Percentiles rank a stretch among this genome's conserved stretches.
These are phyloP conservation scores for Lucifuga dentata DNA, from an alignment of 2,113 vertebrate species.

Conservation along the genomic window DNA sequence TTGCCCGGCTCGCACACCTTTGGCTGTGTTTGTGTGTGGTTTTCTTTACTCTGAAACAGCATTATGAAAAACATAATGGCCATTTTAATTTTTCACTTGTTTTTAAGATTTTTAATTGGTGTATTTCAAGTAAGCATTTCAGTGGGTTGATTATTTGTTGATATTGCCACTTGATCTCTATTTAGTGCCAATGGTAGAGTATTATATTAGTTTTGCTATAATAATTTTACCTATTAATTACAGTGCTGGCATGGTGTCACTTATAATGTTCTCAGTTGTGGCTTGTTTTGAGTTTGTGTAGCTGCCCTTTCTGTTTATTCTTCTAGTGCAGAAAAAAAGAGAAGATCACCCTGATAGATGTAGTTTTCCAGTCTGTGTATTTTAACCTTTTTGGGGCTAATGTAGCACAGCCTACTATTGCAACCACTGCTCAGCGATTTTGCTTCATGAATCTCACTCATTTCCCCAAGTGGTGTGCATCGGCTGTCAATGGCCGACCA, in stretches of 20 bases:
- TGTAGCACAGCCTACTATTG: constrained; percentile 42
- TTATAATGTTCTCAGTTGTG: too few relatives aligned
- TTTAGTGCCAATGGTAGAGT: too few relatives aligned
- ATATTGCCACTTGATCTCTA: too few relatives aligned
- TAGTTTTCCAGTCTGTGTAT: constrained; percentile 2
- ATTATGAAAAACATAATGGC: neutral
- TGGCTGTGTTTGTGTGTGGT: neutral
- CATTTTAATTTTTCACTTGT: too few relatives aligned
- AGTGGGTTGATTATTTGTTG: too few relatives aligned
- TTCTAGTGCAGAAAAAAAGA: constrained; percentile 12
- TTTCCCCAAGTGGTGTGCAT: constrained; percentile 20
- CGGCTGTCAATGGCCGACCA: constrained; percentile 17
- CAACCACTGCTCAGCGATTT: constrained; percentile 51
- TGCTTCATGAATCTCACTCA: constrained; percentile 19
- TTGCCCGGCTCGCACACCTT: neutral
- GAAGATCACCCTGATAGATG: constrained; percentile 19
- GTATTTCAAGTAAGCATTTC: too few relatives aligned
- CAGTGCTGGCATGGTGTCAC: too few relatives aligned
- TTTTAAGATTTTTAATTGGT: too few relatives aligned
- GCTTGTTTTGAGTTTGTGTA: neutral
- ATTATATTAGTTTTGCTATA: too few relatives aligned
- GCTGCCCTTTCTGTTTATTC: constrained; percentile 16
- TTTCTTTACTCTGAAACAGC: neutral
- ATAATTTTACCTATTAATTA: too few relatives aligned
- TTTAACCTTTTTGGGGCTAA: constrained; percentile 36